Percentiles rank a stretch among this genome's conserved stretches.
phyloP scores from a whole-genome alignment of 1,140 invertebrate species.

The Ostrea denselamellosa region DNA sequence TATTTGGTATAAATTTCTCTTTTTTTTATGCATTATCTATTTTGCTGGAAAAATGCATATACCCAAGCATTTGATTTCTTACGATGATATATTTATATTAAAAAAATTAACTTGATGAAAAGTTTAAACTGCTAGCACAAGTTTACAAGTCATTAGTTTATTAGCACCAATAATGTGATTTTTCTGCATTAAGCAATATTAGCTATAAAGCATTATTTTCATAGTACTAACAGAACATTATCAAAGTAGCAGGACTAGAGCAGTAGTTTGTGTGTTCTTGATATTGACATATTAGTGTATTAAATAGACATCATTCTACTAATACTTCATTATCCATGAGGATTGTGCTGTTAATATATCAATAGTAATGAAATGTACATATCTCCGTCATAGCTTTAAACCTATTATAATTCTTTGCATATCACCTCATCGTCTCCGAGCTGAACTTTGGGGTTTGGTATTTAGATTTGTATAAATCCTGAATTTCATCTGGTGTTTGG shows the following conservation, averaged over 20 bases:
- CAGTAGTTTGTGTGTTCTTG: not conserved
- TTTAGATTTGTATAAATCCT: not conserved
- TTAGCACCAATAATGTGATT: not conserved
- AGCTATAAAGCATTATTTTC: not conserved
- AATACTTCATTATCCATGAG: not conserved
- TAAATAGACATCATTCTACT: not conserved
- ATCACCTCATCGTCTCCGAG: not conserved
- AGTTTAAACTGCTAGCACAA: not conserved
- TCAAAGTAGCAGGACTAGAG: not conserved
- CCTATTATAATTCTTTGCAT: not conserved
- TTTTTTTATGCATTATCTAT: not conserved
- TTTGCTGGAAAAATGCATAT: not conserved
- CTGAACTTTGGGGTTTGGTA: not conserved
- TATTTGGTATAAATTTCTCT: not conserved
- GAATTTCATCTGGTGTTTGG: constrained; percentile 28
- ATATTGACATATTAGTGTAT: not conserved
- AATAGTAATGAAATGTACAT: not conserved
- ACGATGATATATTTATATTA: no score
- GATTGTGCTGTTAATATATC: not conserved
- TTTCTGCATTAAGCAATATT: not conserved
- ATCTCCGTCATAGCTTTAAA: not conserved
- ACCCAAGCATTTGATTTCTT: not conserved
- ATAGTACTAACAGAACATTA: not conserved
- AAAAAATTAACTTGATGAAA: not conserved
- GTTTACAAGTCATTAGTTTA: not conserved